Evolutionary conservation across 2,797 vertebrate genomes (phyloP).

Genomic region (Thamnophis elegans): DNA sequence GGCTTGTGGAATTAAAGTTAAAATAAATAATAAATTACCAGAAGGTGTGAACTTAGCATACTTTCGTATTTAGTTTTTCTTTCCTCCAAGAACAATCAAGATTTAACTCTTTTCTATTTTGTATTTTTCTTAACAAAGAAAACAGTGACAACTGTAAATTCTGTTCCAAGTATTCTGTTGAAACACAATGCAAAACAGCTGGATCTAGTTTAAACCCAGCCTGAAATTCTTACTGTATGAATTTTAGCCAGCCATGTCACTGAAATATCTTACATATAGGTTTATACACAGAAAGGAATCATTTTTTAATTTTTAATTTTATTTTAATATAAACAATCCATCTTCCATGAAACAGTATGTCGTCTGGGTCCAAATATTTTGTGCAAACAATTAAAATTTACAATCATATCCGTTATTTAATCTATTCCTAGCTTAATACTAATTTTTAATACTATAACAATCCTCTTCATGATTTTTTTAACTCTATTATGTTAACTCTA

Average conservation of each 20-base stretch:
- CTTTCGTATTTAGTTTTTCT: background rate
- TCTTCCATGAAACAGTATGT: too few relatives aligned
- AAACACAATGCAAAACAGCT: background rate
- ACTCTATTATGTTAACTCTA: too few relatives aligned
- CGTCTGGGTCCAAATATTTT: too few relatives aligned
- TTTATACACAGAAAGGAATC: background rate
- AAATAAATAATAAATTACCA: background rate
- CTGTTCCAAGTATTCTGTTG: slow-evolving; percentile 2
- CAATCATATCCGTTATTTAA: too few relatives aligned
- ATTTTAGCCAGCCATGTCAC: slow-evolving; percentile 10
- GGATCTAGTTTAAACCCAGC: background rate
- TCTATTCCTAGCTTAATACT: too few relatives aligned
- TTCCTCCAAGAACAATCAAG: background rate
- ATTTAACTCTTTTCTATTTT: background rate
- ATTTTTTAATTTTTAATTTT: background rate
- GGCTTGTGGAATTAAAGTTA: background rate
- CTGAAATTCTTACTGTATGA: background rate
- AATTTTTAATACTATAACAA: too few relatives aligned
- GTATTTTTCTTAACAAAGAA: background rate
- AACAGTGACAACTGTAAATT: background rate
- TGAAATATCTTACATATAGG: slow-evolving; percentile 2
- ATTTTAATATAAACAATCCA: too few relatives aligned
- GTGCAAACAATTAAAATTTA: too few relatives aligned
- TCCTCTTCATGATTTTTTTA: too few relatives aligned
- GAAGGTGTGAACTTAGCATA: background rate